Evolutionary conservation across 2,888 invertebrate genomes (phyloP), one percentile per base, ranked within the genome.

Genomic region (Tanytarsus gracilentus): DNA sequence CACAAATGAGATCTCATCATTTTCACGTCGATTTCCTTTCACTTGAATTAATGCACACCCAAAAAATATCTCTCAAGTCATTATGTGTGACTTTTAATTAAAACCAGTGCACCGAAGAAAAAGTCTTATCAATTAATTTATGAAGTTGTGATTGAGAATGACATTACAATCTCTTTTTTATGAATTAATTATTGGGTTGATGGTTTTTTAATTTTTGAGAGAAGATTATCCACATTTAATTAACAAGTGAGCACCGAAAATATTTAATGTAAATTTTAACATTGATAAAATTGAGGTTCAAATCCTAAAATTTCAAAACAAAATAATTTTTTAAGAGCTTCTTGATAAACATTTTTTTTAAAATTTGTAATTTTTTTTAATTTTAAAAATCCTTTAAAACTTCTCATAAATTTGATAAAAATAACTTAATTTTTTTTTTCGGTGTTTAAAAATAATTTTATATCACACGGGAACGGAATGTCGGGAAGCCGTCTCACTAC

Each of bases 381-480:
- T n/a, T n/a, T n/a, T n/a, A n/a, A n/a, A n/a, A n/a, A n/a, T n/a
- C n/a, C n/a, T n/a, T n/a, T n/a, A n/a, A n/a, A n/a, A n/a, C n/a
- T n/a, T n/a, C n/a, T n/a, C n/a, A n/a, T n/a, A n/a, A n/a, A n/a
- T n/a, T n/a, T n/a, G n/a, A n/a, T n/a, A n/a, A n/a, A n/a, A n/a
- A n/a, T n/a, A n/a, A n/a, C n/a, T n/a, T n/a, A n/a, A n/a, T n/a
- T 33, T 33, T 33, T 9, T 33, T n/a, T 33, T 33, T n/a, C n/a
- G 33, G n/a, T n/a, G n/a, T 11, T 33, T 14, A 26, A 50, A 50
- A 27, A 27, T 50, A 21, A 26, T 26, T 48, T 18, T 30, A 33
- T 40, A 52, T 52, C 52, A 52, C 52, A 52, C 52, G 52, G 52
- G 52, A 52, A 52, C 9, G 52, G 52, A 52, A 52, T 52, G 29